Evolutionary conservation across 2,113 vertebrate genomes (phyloP), one percentile per base, ranked within the genome.

Genomic region (Cervus canadensis): DNA sequence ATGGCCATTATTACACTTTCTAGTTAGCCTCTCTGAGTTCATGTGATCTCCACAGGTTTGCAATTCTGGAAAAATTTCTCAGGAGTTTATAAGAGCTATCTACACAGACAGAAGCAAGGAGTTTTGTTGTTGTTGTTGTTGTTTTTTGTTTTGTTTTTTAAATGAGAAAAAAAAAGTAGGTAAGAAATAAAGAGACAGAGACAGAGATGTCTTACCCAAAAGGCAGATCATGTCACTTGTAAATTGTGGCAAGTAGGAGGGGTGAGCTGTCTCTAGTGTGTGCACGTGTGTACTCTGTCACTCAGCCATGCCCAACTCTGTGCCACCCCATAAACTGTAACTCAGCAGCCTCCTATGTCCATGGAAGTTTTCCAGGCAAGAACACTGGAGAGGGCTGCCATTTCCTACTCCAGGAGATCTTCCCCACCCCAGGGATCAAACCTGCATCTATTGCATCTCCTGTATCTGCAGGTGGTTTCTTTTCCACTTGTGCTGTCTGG

Each of bases 21-120:
- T 64, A 4, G 5, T 45, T n/a, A 74, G 6, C 5, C 11, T 85
- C 13, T 91, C 74, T 52, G 13, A 74, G 26, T 88, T 89, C 30
- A 82, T 7, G 11, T 57, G 13, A 40, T 28, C 3, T 48, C 28
- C 25, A 78, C 15, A 83, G 17, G 9, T 40, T 40, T 59, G 21
- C 2, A 54, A 62, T 79, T 60, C 59, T 50, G 13, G 40, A 64
- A 57, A 43, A 48, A 43, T 11, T 83, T 52, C 43, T 56, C 16
- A 83, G 8, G 4, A 76, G 7, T 5, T 95, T n/a, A 10, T 45
- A 40, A 17, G 43, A 48, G 5, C 13, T 48, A 7, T 48, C 2
- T 10, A 82, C 6, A 5, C 43, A 52, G 11, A 5, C 16, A 76
- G 60, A 36, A 54, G 2, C 0, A 2, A n/a, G 8, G 21, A 0